phyloP scores from a whole-genome alignment of 2,113 vertebrate genomes.

The Python bivittatus region DNA sequence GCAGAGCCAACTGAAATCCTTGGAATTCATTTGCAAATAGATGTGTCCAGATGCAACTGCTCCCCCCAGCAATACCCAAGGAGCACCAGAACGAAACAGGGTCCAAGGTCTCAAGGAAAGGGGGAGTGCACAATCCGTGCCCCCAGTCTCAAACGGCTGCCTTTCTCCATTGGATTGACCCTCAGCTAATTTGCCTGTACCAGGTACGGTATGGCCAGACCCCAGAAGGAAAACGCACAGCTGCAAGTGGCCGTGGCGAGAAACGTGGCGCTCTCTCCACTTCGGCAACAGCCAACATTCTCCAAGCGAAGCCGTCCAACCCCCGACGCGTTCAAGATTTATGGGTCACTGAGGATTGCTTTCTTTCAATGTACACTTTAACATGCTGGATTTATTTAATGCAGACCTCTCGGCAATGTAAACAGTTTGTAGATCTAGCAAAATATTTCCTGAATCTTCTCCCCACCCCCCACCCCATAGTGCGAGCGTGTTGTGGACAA shows the following conservation, averaged over 20 bases:
- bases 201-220: neutral
- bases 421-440: conserved; percentile 11
- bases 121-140: neutral
- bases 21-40: neutral
- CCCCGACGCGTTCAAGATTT: conserved; percentile 13
- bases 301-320: neutral
- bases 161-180: neutral
- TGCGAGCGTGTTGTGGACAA: neutral
- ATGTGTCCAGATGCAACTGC: neutral
- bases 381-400: conserved; percentile 19
- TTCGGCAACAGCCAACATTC: neutral
- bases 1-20: neutral
- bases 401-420: conserved; percentile 30
- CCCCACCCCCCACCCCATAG: neutral
- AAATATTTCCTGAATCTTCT: conserved; percentile 6
- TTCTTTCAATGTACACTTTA: neutral
- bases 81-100: neutral
- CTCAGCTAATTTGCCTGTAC: neutral
- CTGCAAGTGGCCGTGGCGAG: neutral
- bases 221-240: neutral
- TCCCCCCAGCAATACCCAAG: neutral
- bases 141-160: neutral
- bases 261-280: neutral
- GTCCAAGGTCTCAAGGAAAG: neutral
- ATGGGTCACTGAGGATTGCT: conserved; percentile 15